Evolutionary conservation across 2,888 invertebrate species (phyloP).

Genomic region (Tortrix viridana): DNA sequence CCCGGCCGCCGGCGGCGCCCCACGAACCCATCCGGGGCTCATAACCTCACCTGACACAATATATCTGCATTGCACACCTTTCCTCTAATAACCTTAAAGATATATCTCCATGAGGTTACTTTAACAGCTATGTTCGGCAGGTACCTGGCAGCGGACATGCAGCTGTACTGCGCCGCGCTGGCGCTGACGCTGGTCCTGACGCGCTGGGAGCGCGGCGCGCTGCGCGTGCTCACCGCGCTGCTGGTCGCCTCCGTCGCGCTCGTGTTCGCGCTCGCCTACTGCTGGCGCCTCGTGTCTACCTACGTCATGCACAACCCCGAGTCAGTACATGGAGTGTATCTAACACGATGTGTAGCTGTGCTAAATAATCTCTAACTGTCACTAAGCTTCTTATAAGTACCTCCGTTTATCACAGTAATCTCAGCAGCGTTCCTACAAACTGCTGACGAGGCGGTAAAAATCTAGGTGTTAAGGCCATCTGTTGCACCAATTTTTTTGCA

Average conservation of each 20-base stretch:
- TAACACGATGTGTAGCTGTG: too few species aligned
- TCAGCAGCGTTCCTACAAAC: too few species aligned
- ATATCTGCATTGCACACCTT: too few species aligned
- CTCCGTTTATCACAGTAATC: neutral
- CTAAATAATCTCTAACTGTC: too few species aligned
- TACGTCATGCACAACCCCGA: conserved; percentile 72
- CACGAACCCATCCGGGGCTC: too few species aligned
- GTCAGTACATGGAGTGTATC: conserved; percentile 49
- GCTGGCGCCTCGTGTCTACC: conserved; percentile 67
- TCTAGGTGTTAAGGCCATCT: too few species aligned
- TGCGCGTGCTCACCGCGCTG: conserved; percentile 52
- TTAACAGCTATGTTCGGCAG: conserved; percentile 46
- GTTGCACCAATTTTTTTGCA: too few species aligned
- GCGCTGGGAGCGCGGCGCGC: conserved; percentile 58
- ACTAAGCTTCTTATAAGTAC: neutral
- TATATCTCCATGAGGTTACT: neutral
- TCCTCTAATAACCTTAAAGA: too few species aligned
- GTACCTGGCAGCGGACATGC: conserved; percentile 79
- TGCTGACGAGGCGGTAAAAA: too few species aligned
- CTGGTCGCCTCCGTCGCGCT: conserved; percentile 47
- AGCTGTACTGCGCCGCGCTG: conserved; percentile 67
- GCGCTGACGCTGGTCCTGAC: conserved; percentile 61
- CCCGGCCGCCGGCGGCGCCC: too few species aligned
- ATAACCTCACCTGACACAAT: too few species aligned
- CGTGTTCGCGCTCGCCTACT: conserved; percentile 55